Evolutionary conservation across 2,113 vertebrate genomes (phyloP), one percentile per base, ranked within the genome.

Genomic region (Gulo gulo): DNA sequence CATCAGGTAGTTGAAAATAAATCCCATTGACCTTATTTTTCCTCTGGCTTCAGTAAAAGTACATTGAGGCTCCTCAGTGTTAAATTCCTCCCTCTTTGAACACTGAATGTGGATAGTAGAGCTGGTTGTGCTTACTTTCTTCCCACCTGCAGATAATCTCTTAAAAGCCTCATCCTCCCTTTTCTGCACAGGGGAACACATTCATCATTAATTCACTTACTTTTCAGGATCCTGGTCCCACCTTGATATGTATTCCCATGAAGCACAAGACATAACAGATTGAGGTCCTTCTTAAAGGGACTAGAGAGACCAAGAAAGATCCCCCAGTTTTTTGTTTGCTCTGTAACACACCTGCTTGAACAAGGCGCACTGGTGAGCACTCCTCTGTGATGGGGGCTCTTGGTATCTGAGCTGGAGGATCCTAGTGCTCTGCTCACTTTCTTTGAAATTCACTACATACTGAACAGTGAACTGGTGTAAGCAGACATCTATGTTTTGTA

Each of bases 1-100:
- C 39, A n/a, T 80, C 39, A 65, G 7, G 80, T 85, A 92, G 14
- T 85, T 95, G 45, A 59, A 91, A 74, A 73, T 50, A 45, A 83
- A 52, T 94, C 84, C 34, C 47, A 61, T 73, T 88, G 11, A 31
- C n/a, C 57, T 69, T 76, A 36, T 18, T 80, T 81, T 92, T 57
- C 45, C 12, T 90, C 34, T 69, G 61, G 16, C 14, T 88, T 94
- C 92, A 81, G 21, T 81, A 42, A 31, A 87, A 85, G 21, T 31
- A 36, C 7, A 34, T 2, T 8, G 50, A 83, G 67, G 12, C 9
- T n/a, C 12, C 45, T 93, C 20, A 39, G 3, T 39, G 50, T 24
- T 71, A 52, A 87, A 39, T 39, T 63, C 18, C 42, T 55, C 36
- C 36, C 39, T 59, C 55, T 80, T 78, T 39, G 50, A 76, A 69